Percentiles rank a stretch among this genome's conserved stretches.
Conservation (phyloP, 2,113 vertebrate species). For the Semnopithecus entellus region DNA sequence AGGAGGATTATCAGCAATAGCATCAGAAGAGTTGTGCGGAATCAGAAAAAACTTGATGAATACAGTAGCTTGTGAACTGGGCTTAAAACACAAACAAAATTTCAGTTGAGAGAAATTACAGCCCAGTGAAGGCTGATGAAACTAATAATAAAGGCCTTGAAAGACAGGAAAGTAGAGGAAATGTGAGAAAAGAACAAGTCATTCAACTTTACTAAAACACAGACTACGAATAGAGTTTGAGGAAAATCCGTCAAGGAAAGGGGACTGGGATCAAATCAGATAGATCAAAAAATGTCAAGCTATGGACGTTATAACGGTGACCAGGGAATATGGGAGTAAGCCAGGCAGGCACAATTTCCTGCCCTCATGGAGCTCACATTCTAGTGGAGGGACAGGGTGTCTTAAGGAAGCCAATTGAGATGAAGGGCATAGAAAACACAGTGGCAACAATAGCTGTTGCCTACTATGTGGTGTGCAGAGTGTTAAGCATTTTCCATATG, state of each 20-base stretch:
- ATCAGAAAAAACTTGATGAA: background rate
- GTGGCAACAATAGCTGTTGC: no score
- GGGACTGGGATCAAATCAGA: background rate
- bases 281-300: background rate
- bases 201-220: background rate
- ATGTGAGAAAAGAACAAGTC: background rate
- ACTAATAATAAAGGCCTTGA: background rate
- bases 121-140: background rate
- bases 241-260: background rate
- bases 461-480: background rate
- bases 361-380: background rate
- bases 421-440: background rate
- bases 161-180: background rate
- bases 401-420: background rate
- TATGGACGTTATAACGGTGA: background rate
- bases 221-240: background rate
- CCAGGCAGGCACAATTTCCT: background rate
- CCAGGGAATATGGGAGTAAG: background rate
- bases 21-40: background rate
- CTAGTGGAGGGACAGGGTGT: background rate
- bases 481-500: background rate
- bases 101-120: background rate
- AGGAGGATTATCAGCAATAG: background rate
- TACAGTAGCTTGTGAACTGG: background rate
- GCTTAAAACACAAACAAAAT: background rate